Evolutionary conservation across 2,797 vertebrate species (phyloP).

Genomic region (Gymnodraco acuticeps): DNA sequence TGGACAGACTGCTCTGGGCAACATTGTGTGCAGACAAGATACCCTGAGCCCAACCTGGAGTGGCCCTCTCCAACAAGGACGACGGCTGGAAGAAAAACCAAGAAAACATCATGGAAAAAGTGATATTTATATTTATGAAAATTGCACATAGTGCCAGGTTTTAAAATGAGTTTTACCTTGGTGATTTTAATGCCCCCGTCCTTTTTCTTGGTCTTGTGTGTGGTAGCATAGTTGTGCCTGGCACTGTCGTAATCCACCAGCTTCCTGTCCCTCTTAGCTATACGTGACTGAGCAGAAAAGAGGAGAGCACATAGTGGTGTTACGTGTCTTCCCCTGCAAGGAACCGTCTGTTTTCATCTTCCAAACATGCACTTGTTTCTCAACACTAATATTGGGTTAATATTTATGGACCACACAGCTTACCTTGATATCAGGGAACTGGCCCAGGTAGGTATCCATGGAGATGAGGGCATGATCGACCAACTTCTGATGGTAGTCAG

Average conservation of each 20-base stretch:
- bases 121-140: not conserved
- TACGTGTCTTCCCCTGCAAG: not conserved
- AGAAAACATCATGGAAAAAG: not conserved
- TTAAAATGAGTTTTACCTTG: slow-evolving; percentile 82
- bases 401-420: slow-evolving; percentile 2
- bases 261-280: slow-evolving; percentile 96
- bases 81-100: slow-evolving; percentile 86
- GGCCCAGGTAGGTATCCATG: slow-evolving; percentile 98
- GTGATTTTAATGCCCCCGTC: slow-evolving; percentile 90
- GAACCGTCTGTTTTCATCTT: not conserved
- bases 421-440: slow-evolving; percentile 99
- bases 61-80: slow-evolving; percentile 97
- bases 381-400: too few relatives aligned
- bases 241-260: slow-evolving; percentile 97
- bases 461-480: slow-evolving; percentile 98
- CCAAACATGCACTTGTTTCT: not conserved
- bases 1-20: slow-evolving; percentile 98
- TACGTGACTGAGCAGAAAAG: slow-evolving; percentile 87
- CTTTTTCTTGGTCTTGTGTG: slow-evolving; percentile 96
- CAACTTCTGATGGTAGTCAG: slow-evolving; percentile 97
- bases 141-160: not conserved
- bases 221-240: slow-evolving; percentile 93
- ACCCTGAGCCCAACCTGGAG: slow-evolving; percentile 99
- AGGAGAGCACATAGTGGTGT: not conserved
- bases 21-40: slow-evolving; percentile 98